A percentile compares a stretch with the other conserved stretches of the same genome.
Evolutionary conservation across 2,797 vertebrate genomes (phyloP).

Genomic region (Artibeus lituratus): DNA sequence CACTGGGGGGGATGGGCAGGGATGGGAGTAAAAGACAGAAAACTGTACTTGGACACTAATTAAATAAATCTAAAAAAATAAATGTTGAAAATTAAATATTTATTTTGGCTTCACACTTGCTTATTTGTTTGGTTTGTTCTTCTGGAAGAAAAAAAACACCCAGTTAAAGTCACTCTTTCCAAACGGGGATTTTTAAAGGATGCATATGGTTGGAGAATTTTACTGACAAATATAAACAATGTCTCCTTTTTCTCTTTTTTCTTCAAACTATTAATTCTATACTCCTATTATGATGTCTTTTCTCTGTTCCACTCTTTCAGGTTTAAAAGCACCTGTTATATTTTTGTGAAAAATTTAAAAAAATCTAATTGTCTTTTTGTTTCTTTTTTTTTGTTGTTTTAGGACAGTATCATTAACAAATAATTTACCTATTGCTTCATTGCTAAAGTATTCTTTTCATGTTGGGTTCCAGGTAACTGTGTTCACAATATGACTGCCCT

Average conservation of each 20-base stretch:
- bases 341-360: neutral
- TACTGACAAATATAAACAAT: neutral
- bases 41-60: too few species aligned
- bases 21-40: too few species aligned
- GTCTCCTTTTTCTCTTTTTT: neutral
- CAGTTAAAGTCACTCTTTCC: neutral
- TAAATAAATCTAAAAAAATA: too few species aligned
- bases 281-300: neutral
- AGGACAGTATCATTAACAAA: neutral
- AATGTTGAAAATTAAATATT: neutral
- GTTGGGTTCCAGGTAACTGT: neutral
- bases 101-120: neutral
- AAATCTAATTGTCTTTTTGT: neutral
- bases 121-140: neutral
- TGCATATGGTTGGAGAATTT: neutral
- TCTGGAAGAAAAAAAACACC: neutral
- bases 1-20: too few species aligned
- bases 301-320: neutral
- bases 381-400: neutral
- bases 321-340: neutral
- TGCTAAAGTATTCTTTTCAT: neutral
- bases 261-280: neutral
- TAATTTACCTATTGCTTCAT: neutral
- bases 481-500: neutral
- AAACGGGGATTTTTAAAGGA: neutral